Evolutionary conservation across 2,113 vertebrate genomes (phyloP).

Genomic region (Datnioides undecimradiatus): DNA sequence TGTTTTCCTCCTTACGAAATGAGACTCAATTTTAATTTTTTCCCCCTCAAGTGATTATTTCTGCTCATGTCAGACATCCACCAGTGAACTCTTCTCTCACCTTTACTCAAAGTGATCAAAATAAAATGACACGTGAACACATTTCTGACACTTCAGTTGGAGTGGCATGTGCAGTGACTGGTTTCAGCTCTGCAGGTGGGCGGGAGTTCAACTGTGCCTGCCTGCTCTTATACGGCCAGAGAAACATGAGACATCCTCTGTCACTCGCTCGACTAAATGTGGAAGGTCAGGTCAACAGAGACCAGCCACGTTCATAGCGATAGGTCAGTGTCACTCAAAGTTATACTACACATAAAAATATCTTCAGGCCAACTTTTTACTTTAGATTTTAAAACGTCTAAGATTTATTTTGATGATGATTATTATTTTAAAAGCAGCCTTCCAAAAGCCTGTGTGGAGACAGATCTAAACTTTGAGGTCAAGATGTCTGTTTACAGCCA

Average conservation of each 20-base stretch:
- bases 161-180: slow-evolving; percentile 55
- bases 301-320: neutral
- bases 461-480: neutral
- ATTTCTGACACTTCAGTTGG: neutral
- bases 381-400: neutral
- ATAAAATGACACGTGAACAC: neutral
- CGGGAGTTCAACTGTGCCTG: neutral
- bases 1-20: neutral
- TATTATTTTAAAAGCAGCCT: neutral
- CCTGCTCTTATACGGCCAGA: slow-evolving; percentile 62
- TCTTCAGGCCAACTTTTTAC: neutral
- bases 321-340: neutral
- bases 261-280: slow-evolving; percentile 55
- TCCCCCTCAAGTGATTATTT: neutral
- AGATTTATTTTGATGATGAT: neutral
- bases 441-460: too few relatives aligned
- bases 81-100: slow-evolving; percentile 12
- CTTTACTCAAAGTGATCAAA: neutral
- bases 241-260: slow-evolving; percentile 64
- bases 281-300: slow-evolving; percentile 45
- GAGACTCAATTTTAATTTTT: too few relatives aligned
- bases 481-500: slow-evolving; percentile 19
- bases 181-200: slow-evolving; percentile 44
- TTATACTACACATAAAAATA: neutral
- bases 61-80: slow-evolving; percentile 65